These are phyloP conservation scores for Bovichtus diacanthus DNA, from an alignment of 2,797 vertebrate species.

Conservation along the genomic window DNA sequence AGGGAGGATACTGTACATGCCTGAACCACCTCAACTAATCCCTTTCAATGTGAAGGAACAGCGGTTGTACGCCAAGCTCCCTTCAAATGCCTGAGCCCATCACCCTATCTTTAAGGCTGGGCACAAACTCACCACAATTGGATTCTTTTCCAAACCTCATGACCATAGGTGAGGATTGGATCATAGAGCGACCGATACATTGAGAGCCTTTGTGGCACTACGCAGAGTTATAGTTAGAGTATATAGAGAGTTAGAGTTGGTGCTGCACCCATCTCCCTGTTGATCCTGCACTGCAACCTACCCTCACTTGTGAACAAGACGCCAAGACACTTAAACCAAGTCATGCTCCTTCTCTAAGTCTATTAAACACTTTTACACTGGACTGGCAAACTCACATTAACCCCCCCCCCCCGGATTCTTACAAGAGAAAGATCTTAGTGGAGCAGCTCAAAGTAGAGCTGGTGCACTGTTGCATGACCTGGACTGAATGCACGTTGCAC, in stretches of 20 bases:
- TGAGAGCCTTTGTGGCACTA: no score
- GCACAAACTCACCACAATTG: no score
- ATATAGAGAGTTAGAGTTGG: no score
- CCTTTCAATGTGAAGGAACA: background rate
- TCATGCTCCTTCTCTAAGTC: background rate
- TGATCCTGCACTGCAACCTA: background rate
- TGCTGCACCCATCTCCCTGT: background rate
- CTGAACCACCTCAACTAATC: background rate
- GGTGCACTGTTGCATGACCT: background rate
- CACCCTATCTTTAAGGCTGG: background rate
- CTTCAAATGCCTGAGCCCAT: background rate
- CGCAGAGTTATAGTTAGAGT: no score
- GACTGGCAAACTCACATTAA: background rate
- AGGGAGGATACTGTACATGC: background rate
- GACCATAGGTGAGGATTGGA: background rate
- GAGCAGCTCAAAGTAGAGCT: background rate
- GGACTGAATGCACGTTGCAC: background rate
- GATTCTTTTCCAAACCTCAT: background rate
- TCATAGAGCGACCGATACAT: background rate
- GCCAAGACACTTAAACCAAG: background rate
- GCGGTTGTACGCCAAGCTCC: background rate
- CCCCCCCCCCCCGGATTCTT: background rate
- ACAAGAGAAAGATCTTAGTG: background rate
- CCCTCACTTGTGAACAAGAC: background rate
- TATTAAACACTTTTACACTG: background rate